Evolutionary conservation across 2,888 invertebrate species (phyloP), one percentile per base, ranked within the genome.

Genomic region (Oxycera nigricornis): DNA sequence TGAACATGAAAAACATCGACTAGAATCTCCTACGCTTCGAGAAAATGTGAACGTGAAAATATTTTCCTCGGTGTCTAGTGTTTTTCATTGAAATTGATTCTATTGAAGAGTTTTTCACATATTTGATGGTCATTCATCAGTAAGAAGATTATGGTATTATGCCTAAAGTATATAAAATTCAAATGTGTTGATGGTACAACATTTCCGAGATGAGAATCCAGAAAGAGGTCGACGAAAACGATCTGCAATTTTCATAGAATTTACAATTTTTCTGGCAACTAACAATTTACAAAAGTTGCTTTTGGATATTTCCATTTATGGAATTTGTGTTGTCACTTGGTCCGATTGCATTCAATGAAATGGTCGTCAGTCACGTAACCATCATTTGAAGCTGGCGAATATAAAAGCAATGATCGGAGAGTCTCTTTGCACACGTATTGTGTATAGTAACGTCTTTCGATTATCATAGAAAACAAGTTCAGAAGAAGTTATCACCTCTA

Each of bases 401-500:
- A 24, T 22, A 11, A 59, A 59, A 59, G 30, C 26, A 2, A 30
- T 30, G 30, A 30, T 28, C 4, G 2, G 30, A 28, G 2, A 24
- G 22, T 11, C 2, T 14, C 24, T 9, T 24, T 55, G 17, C 24
- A 17, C 20, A 24, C 55, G 55, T 14, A 59, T 28, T 28, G 59
- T 17, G 30, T 14, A 7, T n/a, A 11, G 50, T 30, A 59, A 59
- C 9, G 28, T n/a, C 26, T 11, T n/a, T 30, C 30, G 26, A 59
- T 59, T 59, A 59, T 30, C 59, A 59, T 59, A 59, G 59, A 59
- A 59, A 59, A 28, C 28, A 28, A 59, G 30, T 59, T 4, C 11
- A 59, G n/a, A 26, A 26, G 59, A 59, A 59, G 59, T 59, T 59
- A 59, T 59, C 59, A 30, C 59, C 17, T 59, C 24, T 59, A 59